Evolutionary conservation across 2,113 vertebrate genomes (phyloP).

Genomic region (Rhabdornis inornatus): DNA sequence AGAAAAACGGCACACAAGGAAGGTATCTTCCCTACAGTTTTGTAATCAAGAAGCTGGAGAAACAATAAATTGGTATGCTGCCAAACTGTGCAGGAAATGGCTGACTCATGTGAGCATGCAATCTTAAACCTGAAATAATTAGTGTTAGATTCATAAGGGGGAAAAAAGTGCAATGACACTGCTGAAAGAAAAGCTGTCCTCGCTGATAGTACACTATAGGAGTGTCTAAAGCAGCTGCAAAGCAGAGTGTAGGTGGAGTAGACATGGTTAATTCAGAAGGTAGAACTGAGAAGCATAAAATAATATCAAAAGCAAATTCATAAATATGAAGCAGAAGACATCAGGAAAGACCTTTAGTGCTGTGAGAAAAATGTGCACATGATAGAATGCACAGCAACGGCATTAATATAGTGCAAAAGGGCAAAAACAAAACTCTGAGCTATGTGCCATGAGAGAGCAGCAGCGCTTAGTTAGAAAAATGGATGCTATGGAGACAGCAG

Average conservation of each 20-base stretch:
- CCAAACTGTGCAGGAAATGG: slow-evolving; percentile 50
- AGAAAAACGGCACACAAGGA: slow-evolving; percentile 38
- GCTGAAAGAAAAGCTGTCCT: slow-evolving; percentile 31
- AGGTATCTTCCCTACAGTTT: slow-evolving; percentile 31
- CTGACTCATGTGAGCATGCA: slow-evolving; percentile 26
- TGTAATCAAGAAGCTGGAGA: slow-evolving; percentile 27
- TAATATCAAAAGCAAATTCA: neutral
- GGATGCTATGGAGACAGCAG: neutral
- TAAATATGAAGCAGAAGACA: neutral
- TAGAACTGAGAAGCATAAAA: neutral
- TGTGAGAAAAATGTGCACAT: slow-evolving; percentile 5
- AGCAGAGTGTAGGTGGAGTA: neutral
- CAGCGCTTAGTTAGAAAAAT: neutral
- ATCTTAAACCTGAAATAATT: slow-evolving; percentile 31
- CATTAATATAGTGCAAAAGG: slow-evolving; percentile 9
- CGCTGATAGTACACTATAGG: neutral
- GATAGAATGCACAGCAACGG: neutral
- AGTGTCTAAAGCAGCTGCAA: neutral
- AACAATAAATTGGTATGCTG: slow-evolving; percentile 43
- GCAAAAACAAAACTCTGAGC: slow-evolving; percentile 11
- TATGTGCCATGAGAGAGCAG: slow-evolving; percentile 12
- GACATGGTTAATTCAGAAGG: neutral
- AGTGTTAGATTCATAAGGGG: neutral
- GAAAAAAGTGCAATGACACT: neutral
- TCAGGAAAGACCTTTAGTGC: neutral